Percentiles rank a stretch among this genome's conserved stretches.
Evolutionary conservation across 2,888 invertebrate species (phyloP).

Genomic region (Ceramica pisi): DNA sequence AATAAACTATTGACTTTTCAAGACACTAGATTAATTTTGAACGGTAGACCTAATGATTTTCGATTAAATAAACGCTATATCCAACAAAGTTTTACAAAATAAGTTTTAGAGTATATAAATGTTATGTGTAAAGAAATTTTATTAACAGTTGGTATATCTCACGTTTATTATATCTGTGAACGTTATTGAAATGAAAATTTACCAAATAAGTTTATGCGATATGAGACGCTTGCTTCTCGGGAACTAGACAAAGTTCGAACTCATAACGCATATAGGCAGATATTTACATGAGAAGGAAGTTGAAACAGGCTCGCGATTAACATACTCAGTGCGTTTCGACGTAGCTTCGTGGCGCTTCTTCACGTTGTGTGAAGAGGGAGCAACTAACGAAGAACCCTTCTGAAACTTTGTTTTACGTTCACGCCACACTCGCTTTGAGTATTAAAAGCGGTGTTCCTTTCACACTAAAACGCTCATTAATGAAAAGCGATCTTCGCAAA

Average conservation of each 20-base stretch:
- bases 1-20: too few species aligned
- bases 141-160: too few species aligned
- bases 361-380: slow-evolving; percentile 79
- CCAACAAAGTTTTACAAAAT: too few species aligned
- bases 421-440: slow-evolving; percentile 84
- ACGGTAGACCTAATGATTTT: too few species aligned
- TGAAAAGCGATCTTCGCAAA: slow-evolving; percentile 88
- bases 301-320: slow-evolving; percentile 70
- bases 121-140: too few species aligned
- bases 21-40: too few species aligned
- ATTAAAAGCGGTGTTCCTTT: slow-evolving; percentile 84
- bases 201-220: too few species aligned
- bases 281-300: slow-evolving; percentile 58
- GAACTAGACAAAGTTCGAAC: slow-evolving; percentile 41
- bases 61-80: too few species aligned
- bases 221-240: slow-evolving; percentile 8
- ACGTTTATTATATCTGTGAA: too few species aligned
- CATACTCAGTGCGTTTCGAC: slow-evolving; percentile 68
- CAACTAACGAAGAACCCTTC: slow-evolving; percentile 87
- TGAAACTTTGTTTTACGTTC: slow-evolving; percentile 84
- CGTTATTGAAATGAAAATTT: too few species aligned
- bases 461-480: slow-evolving; percentile 86
- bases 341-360: slow-evolving; percentile 65
- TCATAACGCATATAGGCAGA: slow-evolving; percentile 49
- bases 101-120: too few species aligned